Evolutionary conservation across 1,140 invertebrate genomes (phyloP).

Genomic region (Bombyx mandarina): DNA sequence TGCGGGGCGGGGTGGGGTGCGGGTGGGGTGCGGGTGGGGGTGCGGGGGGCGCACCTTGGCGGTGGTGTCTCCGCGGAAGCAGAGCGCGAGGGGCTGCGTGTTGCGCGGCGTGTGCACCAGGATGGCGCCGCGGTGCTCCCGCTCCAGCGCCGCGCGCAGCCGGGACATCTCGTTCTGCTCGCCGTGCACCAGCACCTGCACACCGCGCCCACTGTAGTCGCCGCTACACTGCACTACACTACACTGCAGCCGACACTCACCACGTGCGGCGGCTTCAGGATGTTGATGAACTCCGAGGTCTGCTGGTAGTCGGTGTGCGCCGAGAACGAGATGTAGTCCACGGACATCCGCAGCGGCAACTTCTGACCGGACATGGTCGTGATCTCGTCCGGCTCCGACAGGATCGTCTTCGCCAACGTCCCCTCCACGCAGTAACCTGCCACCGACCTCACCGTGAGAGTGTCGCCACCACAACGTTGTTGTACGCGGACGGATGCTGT

Average conservation of each 20-base stretch:
- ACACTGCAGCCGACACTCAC: conserved; percentile 66
- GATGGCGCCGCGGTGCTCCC: conserved; percentile 94
- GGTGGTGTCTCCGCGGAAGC: conserved; percentile 97
- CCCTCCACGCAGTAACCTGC: conserved; percentile 98
- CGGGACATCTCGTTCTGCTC: conserved; percentile 99
- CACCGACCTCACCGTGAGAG: too few relatives aligned
- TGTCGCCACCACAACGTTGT: too few relatives aligned
- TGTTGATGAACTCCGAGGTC: conserved; percentile 96
- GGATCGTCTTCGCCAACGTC: conserved; percentile 95
- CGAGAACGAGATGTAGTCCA: conserved; percentile 99
- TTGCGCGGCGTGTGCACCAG: conserved; percentile 97
- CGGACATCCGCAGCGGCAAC: conserved; percentile 95
- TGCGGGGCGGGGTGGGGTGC: not conserved
- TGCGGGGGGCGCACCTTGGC: conserved; percentile 82
- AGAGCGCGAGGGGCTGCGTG: conserved; percentile 92
- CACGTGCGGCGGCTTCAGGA: conserved; percentile 95
- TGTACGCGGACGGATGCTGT: too few relatives aligned
- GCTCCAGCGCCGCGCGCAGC: conserved; percentile 91
- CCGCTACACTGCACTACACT: not conserved
- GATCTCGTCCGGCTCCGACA: conserved; percentile 98
- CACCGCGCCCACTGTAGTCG: not conserved
- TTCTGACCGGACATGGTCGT: conserved; percentile 96
- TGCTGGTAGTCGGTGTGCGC: conserved; percentile 99
- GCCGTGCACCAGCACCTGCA: conserved; percentile 93
- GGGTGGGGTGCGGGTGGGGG: not conserved